Evolutionary conservation across 1,140 invertebrate species (phyloP).

Genomic region (Ceratoteleas bidentatus): DNA sequence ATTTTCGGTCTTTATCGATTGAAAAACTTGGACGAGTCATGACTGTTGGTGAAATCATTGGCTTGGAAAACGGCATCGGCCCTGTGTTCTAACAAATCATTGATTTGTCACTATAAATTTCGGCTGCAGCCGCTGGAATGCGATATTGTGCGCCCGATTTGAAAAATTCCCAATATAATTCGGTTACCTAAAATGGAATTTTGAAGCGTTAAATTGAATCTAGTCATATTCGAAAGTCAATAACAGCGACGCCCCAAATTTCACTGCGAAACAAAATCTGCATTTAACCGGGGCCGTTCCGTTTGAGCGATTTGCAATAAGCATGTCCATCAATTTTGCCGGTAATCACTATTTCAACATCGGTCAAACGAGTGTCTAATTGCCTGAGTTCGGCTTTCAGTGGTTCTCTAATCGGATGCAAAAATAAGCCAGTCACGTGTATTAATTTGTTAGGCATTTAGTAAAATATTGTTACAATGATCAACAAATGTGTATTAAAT

Average conservation of each 20-base stretch:
- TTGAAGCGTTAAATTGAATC: slow-evolving; percentile 33
- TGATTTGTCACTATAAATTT: slow-evolving; percentile 57
- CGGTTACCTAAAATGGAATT: slow-evolving; percentile 39
- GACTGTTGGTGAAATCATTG: slow-evolving; percentile 43
- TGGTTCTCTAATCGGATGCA: background rate
- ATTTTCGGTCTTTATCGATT: slow-evolving; percentile 34
- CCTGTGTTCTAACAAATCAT: slow-evolving; percentile 56
- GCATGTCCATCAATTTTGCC: slow-evolving; percentile 3
- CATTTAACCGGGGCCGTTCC: slow-evolving; percentile 10
- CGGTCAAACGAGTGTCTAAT: background rate
- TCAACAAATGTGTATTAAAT: too few species aligned
- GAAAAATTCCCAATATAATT: slow-evolving; percentile 33
- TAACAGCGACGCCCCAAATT: slow-evolving; percentile 30
- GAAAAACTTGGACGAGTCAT: slow-evolving; percentile 50
- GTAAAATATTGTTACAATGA: too few species aligned
- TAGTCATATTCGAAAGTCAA: slow-evolving; percentile 26
- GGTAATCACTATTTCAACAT: background rate
- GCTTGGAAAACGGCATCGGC: slow-evolving; percentile 38
- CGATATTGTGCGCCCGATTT: slow-evolving; percentile 19
- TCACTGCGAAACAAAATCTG: slow-evolving; percentile 20
- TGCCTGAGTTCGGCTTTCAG: background rate
- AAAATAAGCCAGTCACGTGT: background rate
- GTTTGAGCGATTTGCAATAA: background rate
- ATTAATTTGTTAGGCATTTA: background rate
- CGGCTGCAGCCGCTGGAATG: slow-evolving; percentile 41